phyloP scores from a whole-genome alignment of 2,113 vertebrate genomes.

The Thamnaconus septentrionalis region DNA sequence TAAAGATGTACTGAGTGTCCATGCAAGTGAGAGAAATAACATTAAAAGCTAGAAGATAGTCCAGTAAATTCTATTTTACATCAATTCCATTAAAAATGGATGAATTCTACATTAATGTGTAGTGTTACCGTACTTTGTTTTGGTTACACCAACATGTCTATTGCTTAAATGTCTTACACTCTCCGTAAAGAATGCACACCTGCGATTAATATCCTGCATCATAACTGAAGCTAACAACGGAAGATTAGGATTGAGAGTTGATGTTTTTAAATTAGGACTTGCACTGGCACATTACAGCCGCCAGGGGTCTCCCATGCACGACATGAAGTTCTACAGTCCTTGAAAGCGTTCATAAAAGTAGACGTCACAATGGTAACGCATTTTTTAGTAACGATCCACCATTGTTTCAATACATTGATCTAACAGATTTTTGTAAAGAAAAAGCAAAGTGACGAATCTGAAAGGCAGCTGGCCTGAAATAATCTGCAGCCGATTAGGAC shows the following conservation, averaged over 20 bases:
- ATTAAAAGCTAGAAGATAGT: neutral
- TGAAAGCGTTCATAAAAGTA: conserved; percentile 5
- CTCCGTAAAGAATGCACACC: conserved; percentile 24
- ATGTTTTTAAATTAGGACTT: conserved; percentile 1
- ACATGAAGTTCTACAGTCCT: neutral
- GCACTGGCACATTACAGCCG: conserved; percentile 37
- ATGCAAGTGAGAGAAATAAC: conserved; percentile 36
- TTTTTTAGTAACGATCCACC: neutral
- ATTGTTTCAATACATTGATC: conserved; percentile 18
- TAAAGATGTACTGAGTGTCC: conserved; percentile 23
- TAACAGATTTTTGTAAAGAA: conserved; percentile 9
- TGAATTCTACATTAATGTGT: conserved; percentile 14
- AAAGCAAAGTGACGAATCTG: neutral
- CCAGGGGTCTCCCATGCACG: conserved; percentile 52
- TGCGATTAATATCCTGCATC: conserved; percentile 36
- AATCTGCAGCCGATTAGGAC: conserved; percentile 10
- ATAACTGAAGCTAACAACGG: conserved; percentile 24
- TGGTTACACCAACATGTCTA: conserved; percentile 27
- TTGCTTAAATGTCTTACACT: conserved; percentile 60
- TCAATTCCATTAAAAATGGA: conserved; percentile 4
- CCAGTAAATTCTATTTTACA: neutral
- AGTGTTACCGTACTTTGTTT: conserved; percentile 24
- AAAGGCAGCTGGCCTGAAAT: conserved; percentile 1
- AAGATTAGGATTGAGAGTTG: neutral
- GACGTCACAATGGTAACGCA: too few relatives aligned